Percentiles rank a stretch among this genome's conserved stretches.
Conservation (phyloP, 2,113 vertebrate genomes). For the Xiphophorus hellerii region DNA sequence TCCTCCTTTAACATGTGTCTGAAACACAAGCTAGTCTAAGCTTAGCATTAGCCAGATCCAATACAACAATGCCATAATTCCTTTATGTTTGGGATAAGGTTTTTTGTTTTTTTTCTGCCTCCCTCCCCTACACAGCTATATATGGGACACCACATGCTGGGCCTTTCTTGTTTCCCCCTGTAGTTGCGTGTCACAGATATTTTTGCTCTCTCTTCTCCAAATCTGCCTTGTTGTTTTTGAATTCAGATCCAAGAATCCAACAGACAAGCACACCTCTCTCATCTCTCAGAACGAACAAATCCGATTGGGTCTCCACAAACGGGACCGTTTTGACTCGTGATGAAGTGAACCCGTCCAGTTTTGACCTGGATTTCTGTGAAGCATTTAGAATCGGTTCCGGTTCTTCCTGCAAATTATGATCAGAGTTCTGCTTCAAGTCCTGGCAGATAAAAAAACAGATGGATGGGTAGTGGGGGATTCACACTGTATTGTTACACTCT, state of each 20-base stretch:
- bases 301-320: slow-evolving; percentile 74
- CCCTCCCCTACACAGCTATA: slow-evolving; percentile 34
- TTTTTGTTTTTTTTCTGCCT: slow-evolving; percentile 21
- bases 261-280: slow-evolving; percentile 75
- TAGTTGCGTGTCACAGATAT: slow-evolving; percentile 20
- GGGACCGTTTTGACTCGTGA: slow-evolving; percentile 61
- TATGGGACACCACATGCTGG: slow-evolving; percentile 65
- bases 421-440: slow-evolving; percentile 40
- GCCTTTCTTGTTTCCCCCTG: slow-evolving; percentile 44
- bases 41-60: slow-evolving; percentile 67
- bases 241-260: slow-evolving; percentile 53
- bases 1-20: slow-evolving; percentile 62
- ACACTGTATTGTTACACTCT: slow-evolving; percentile 44
- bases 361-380: slow-evolving; percentile 57
- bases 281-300: slow-evolving; percentile 75
- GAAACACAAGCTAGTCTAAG: slow-evolving; percentile 51
- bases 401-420: slow-evolving; percentile 35
- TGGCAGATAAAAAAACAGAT: slow-evolving; percentile 52
- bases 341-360: slow-evolving; percentile 36
- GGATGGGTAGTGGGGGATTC: slow-evolving; percentile 52
- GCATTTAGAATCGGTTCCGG: slow-evolving; percentile 39
- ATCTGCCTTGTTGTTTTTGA: slow-evolving; percentile 48
- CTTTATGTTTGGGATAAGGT: slow-evolving; percentile 55
- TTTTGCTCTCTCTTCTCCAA: slow-evolving; percentile 30
- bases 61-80: slow-evolving; percentile 62